Percentiles rank a stretch among this genome's conserved stretches.
Evolutionary conservation across 2,797 vertebrate species (phyloP).

Genomic region (Pelobates cultripes): DNA sequence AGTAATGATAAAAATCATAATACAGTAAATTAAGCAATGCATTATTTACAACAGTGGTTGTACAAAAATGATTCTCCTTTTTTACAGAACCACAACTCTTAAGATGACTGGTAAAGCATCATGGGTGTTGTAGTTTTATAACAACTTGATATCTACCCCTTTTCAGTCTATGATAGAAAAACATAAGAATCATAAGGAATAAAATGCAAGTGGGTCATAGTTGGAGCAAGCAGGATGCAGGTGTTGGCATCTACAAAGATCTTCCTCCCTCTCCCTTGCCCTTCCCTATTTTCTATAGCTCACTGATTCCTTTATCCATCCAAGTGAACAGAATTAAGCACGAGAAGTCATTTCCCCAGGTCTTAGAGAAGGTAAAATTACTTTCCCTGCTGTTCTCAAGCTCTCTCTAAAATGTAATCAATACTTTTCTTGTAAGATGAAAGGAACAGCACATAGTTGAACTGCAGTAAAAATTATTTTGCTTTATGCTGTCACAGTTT

Average conservation of each 20-base stretch:
- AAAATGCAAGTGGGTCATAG: conserved; percentile 9
- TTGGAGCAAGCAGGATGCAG: conserved; percentile 13
- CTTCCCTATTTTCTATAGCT: conserved; percentile 39
- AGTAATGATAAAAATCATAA: neutral
- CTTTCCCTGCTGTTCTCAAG: conserved; percentile 17
- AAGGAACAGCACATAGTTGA: conserved; percentile 22
- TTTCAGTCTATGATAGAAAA: too few species aligned
- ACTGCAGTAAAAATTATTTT: neutral
- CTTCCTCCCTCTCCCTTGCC: neutral
- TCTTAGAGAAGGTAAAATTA: conserved; percentile 19
- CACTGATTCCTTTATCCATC: conserved; percentile 41
- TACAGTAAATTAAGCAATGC: conserved; percentile 1
- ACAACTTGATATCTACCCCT: too few species aligned
- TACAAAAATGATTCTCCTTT: neutral
- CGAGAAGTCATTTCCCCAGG: conserved; percentile 6
- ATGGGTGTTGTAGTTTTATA: too few species aligned
- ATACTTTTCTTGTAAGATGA: conserved; percentile 45
- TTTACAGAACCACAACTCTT: too few species aligned
- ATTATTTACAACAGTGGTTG: neutral
- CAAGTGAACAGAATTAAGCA: conserved; percentile 24
- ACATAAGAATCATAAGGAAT: too few species aligned
- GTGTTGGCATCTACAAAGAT: neutral
- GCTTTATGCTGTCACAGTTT: neutral
- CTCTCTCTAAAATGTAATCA: conserved; percentile 32
- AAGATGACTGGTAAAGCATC: too few species aligned